phyloP scores from a whole-genome alignment of 2,113 vertebrate species.

The Ursus arctos region DNA sequence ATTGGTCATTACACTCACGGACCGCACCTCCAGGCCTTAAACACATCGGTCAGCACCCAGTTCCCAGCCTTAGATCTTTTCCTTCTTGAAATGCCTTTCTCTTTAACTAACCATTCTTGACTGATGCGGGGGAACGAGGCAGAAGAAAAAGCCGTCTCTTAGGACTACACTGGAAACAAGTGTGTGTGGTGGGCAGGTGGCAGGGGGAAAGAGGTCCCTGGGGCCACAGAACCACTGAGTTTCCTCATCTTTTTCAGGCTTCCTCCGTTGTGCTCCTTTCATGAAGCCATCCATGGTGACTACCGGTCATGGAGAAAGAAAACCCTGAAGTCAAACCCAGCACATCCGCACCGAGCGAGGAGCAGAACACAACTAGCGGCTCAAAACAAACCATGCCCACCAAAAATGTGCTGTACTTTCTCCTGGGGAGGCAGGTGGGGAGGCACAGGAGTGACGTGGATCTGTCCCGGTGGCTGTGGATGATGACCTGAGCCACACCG shows the following conservation, averaged over 20 bases:
- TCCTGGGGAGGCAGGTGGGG: background rate
- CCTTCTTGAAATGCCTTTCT: background rate
- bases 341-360: background rate
- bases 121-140: background rate
- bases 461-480: constrained; percentile 25
- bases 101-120: background rate
- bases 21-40: background rate
- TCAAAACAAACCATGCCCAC: accelerated
- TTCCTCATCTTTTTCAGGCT: background rate
- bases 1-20: background rate
- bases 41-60: background rate
- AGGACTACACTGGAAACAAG: background rate
- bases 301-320: background rate
- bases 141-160: background rate
- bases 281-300: background rate
- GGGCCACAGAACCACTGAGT: background rate
- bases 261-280: background rate
- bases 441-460: background rate
- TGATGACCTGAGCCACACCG: background rate
- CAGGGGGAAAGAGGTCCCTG: background rate
- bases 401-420: background rate
- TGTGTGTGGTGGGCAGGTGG: background rate
- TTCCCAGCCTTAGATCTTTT: background rate
- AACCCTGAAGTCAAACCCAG: background rate
- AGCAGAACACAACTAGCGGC: background rate